Conservation (phyloP, 1,140 invertebrate species). For the Drosophila azteca region DNA sequence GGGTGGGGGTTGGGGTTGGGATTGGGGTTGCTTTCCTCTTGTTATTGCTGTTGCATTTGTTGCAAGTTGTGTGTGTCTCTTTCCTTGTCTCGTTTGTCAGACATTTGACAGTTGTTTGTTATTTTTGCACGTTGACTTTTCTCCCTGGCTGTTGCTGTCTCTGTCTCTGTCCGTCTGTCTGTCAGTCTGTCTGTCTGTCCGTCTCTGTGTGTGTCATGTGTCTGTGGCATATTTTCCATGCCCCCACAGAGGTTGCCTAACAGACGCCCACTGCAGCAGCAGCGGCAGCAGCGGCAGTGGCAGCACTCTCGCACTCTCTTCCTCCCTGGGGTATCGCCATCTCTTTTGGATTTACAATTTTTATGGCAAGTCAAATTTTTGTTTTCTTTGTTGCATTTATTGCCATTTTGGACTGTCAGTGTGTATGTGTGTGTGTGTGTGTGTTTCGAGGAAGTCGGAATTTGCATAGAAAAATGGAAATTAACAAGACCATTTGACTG, state of each 20-base stretch:
- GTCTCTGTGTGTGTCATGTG: constrained; percentile 67
- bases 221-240: constrained; percentile 75
- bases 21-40: constrained; percentile 2
- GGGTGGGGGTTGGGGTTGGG: background rate
- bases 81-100: constrained; percentile 81
- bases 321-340: constrained; percentile 22
- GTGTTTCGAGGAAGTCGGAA: constrained; percentile 77
- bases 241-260: constrained; percentile 68
- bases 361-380: constrained; percentile 81
- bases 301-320: constrained; percentile 12
- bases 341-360: constrained; percentile 76
- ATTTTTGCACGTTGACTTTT: constrained; percentile 81
- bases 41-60: constrained; percentile 29
- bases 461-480: constrained; percentile 83
- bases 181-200: constrained; percentile 53
- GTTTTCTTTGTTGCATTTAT: constrained; percentile 58
- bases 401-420: constrained; percentile 56
- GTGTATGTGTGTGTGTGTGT: constrained; percentile 21
- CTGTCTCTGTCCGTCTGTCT: constrained; percentile 44
- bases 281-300: no score
- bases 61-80: constrained; percentile 57
- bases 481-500: constrained; percentile 82
- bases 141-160: constrained; percentile 27
- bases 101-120: constrained; percentile 82
- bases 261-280: constrained; percentile 63